Evolutionary conservation across 2,888 invertebrate genomes (phyloP).

Genomic region (Chydorus sphaericus): DNA sequence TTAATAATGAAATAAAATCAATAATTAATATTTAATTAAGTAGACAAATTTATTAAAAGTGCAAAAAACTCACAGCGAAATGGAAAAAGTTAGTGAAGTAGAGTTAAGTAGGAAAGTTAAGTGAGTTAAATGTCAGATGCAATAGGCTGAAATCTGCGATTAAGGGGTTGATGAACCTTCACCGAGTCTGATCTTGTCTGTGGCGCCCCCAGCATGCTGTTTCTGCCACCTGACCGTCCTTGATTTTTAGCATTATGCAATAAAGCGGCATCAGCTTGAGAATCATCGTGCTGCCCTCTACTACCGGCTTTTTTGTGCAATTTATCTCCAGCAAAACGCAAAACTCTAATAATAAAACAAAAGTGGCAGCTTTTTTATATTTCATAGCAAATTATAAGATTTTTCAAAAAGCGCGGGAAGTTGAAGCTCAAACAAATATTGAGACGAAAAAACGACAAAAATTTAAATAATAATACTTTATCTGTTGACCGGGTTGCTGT

Average conservation of each 20-base stretch:
- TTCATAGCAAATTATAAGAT: not conserved
- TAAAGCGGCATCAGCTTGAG: too few species aligned
- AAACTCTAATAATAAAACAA: not conserved
- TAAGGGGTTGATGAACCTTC: too few species aligned
- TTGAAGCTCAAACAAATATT: not conserved
- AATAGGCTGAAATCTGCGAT: too few species aligned
- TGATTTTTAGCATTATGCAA: too few species aligned
- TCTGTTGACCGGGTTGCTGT: not conserved
- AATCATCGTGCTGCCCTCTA: too few species aligned
- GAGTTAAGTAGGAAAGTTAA: not conserved
- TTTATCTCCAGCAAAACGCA: slow-evolving; percentile 2
- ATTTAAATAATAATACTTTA: not conserved
- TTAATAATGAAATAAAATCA: not conserved
- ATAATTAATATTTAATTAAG: not conserved
- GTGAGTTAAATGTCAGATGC: not conserved
- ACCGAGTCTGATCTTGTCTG: too few species aligned
- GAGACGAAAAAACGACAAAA: not conserved
- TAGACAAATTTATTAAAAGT: not conserved
- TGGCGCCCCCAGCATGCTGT: not conserved
- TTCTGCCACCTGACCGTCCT: not conserved
- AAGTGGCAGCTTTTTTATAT: too few species aligned
- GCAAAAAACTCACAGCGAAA: not conserved
- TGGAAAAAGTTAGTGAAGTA: not conserved
- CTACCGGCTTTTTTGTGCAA: not conserved
- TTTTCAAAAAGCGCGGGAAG: not conserved